Conservation (phyloP, 2,888 invertebrate genomes). For the Seira ritae region DNA sequence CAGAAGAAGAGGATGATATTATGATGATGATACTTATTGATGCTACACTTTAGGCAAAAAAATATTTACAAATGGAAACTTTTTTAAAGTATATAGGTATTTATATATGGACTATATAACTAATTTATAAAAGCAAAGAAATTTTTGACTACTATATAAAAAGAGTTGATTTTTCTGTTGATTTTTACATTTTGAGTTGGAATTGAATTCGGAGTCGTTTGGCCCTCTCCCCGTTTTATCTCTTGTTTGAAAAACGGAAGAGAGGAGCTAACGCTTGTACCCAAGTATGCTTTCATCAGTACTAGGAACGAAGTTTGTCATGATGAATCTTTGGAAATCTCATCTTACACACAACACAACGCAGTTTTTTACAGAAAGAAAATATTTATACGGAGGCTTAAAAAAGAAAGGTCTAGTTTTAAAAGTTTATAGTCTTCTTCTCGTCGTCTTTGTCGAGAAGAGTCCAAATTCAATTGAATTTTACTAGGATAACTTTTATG, state of each 20-base stretch:
- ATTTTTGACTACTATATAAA: slow-evolving; percentile 16
- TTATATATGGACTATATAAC: not conserved
- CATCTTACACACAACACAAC: slow-evolving; percentile 39
- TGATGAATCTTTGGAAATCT: slow-evolving; percentile 66
- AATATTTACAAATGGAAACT: not conserved
- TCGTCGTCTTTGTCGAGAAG: not conserved
- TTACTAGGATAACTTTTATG: slow-evolving; percentile 4
- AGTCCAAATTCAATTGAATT: not conserved
- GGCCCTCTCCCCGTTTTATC: slow-evolving; percentile 42
- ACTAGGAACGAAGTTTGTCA: slow-evolving; percentile 65
- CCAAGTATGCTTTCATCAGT: slow-evolving; percentile 71
- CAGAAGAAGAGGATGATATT: too few species aligned
- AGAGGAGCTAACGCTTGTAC: slow-evolving; percentile 64
- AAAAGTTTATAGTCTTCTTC: slow-evolving; percentile 30
- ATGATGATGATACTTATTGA: not conserved
- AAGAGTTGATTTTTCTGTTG: slow-evolving; percentile 55
- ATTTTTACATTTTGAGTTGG: slow-evolving; percentile 52
- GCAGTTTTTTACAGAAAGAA: slow-evolving; percentile 49
- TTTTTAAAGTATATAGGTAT: slow-evolving; percentile 1
- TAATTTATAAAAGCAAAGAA: slow-evolving; percentile 8
- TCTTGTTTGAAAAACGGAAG: not conserved
- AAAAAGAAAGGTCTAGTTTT: not conserved
- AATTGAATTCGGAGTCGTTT: slow-evolving; percentile 68
- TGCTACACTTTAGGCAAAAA: not conserved
- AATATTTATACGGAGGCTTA: slow-evolving; percentile 7